Conservation (phyloP, 2,797 vertebrate species). For the Enteromius paludinosus region DNA sequence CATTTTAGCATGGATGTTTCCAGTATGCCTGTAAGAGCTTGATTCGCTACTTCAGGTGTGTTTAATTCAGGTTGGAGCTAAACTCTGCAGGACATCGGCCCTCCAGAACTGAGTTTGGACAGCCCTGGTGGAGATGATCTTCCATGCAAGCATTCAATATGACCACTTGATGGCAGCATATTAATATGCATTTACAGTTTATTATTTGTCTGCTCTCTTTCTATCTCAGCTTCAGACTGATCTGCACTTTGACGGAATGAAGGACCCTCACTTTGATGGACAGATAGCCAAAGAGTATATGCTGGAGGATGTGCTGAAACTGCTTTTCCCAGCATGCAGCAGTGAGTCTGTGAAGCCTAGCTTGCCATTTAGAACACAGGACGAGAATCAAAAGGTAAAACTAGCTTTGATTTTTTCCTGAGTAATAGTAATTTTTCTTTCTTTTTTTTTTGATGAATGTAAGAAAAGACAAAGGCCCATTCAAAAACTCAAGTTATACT, state of each 20-base stretch:
- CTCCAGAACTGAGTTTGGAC: too few relatives aligned
- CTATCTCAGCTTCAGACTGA: conserved; percentile 83
- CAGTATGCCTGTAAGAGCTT: too few relatives aligned
- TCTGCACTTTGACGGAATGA: conserved; percentile 77
- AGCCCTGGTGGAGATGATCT: background rate
- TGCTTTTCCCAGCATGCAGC: conserved; percentile 78
- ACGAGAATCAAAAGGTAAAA: conserved; percentile 37
- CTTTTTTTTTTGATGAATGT: background rate
- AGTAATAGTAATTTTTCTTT: too few relatives aligned
- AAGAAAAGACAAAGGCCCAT: background rate
- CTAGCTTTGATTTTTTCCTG: background rate
- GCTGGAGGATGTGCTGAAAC: conserved; percentile 85
- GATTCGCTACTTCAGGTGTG: too few relatives aligned
- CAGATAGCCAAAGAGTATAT: conserved; percentile 85
- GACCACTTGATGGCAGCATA: conserved; percentile 63
- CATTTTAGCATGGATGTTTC: too few relatives aligned
- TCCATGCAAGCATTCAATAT: background rate
- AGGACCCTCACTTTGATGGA: conserved; percentile 75
- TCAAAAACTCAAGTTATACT: background rate
- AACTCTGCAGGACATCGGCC: too few relatives aligned
- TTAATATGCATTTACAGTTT: background rate
- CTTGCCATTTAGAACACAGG: background rate
- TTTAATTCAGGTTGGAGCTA: too few relatives aligned
- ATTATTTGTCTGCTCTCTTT: background rate
- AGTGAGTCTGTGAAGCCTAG: conserved; percentile 51